Conservation (phyloP, 1,140 invertebrate species). For the Cydia fagiglandana region DNA sequence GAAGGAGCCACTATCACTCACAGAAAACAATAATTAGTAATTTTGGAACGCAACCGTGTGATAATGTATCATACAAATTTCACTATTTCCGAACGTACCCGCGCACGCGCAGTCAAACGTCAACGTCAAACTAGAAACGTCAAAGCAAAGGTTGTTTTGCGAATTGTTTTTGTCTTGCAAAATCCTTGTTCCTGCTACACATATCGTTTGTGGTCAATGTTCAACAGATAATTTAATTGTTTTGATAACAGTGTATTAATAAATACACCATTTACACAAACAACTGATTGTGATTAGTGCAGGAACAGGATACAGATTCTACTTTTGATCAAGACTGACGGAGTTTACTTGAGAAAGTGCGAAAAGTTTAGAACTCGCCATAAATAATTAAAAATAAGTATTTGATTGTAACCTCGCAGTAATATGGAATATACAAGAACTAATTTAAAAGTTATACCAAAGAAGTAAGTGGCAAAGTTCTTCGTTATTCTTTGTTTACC, state of each 20-base stretch:
- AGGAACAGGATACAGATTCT: background rate
- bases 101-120: background rate
- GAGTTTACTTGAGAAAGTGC: background rate
- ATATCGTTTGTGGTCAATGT: background rate
- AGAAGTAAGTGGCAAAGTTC: slow-evolving; percentile 5
- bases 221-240: background rate
- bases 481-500: background rate
- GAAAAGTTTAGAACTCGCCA: background rate
- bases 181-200: background rate
- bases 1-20: too few species aligned
- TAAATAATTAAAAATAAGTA: background rate
- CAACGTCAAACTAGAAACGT: background rate
- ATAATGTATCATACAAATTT: too few species aligned
- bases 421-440: background rate
- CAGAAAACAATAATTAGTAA: background rate
- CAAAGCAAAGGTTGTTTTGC: background rate
- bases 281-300: background rate
- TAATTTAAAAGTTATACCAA: background rate
- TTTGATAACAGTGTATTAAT: slow-evolving; percentile 5
- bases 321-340: background rate
- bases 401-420: background rate
- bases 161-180: background rate
- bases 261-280: slow-evolving; percentile 2
- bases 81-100: background rate
- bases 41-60: too few species aligned